Evolutionary conservation across 92 coral and sea anemone species (phyloP).

Genomic region (Ricordea florida): DNA sequence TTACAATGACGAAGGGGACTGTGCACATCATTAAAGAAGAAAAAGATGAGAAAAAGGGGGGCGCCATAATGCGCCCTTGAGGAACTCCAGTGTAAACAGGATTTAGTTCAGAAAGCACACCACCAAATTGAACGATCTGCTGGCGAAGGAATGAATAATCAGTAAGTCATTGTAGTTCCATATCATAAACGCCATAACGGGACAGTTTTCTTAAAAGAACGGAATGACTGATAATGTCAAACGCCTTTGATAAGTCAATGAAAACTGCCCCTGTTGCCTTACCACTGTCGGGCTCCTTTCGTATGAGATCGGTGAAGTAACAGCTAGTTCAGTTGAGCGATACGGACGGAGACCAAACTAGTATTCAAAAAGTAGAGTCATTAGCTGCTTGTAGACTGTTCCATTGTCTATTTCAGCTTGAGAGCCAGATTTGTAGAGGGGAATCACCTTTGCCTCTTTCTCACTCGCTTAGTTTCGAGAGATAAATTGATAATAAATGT

Average conservation of each 20-base stretch:
- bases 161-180: conserved; percentile 24
- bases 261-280: conserved; percentile 38
- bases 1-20: conserved; percentile 36
- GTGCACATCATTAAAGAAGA: conserved; percentile 16
- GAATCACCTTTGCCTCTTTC: conserved; percentile 37
- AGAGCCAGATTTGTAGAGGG: too few species aligned
- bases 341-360: background rate
- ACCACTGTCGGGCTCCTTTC: conserved; percentile 25
- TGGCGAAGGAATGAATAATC: too few species aligned
- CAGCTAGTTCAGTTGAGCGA: conserved; percentile 27
- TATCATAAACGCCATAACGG: conserved; percentile 6
- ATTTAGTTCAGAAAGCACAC: too few species aligned
- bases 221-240: conserved; percentile 35
- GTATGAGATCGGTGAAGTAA: conserved; percentile 17
- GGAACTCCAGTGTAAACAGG: too few species aligned
- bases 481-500: conserved; percentile 21
- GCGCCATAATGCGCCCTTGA: conserved; percentile 3
- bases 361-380: too few species aligned
- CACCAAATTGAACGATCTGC: too few species aligned
- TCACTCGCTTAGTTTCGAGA: conserved; percentile 25
- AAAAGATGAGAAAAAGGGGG: conserved; percentile 13
- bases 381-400: too few species aligned
- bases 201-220: conserved; percentile 10
- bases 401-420: conserved; percentile 2
- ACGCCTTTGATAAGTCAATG: conserved; percentile 30